phyloP scores from a whole-genome alignment of 2,797 vertebrate genomes.

The Sphenodon punctatus region DNA sequence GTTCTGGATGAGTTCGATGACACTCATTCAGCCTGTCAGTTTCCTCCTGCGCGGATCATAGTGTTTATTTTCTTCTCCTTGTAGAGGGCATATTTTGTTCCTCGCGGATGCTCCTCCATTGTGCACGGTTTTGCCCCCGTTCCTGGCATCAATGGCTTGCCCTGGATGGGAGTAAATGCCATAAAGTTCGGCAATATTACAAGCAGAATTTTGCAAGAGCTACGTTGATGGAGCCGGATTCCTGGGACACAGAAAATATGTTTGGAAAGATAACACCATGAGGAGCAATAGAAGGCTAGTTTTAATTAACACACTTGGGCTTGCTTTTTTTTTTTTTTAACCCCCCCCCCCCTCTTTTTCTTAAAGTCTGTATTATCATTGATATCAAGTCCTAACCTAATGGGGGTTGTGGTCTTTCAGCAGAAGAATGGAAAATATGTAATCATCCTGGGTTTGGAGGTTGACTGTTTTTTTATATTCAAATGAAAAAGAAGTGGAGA shows the following conservation, averaged over 20 bases:
- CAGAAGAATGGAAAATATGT: background rate
- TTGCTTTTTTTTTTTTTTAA: background rate
- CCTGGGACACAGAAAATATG: background rate
- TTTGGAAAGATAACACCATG: background rate
- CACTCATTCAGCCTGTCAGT: background rate
- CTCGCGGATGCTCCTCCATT: rapidly evolving
- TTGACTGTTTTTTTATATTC: background rate
- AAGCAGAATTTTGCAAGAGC: background rate
- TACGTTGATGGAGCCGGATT: background rate
- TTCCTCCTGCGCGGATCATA: background rate
- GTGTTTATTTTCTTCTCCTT: background rate
- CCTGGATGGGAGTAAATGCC: background rate
- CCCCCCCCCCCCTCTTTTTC: too few relatives aligned
- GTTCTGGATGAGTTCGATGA: too few relatives aligned
- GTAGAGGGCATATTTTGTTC: background rate
- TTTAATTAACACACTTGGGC: constrained; percentile 1
- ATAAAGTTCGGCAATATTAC: background rate
- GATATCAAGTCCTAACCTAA: background rate
- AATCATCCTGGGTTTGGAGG: background rate
- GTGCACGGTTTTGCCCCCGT: background rate
- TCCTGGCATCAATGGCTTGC: background rate
- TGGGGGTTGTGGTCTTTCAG: background rate
- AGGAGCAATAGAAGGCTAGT: background rate
- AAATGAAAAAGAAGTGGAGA: background rate
- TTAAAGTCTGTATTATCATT: background rate